Evolutionary conservation across 92 coral and sea anemone species (phyloP).

Genomic region (Galaxea fascicularis): DNA sequence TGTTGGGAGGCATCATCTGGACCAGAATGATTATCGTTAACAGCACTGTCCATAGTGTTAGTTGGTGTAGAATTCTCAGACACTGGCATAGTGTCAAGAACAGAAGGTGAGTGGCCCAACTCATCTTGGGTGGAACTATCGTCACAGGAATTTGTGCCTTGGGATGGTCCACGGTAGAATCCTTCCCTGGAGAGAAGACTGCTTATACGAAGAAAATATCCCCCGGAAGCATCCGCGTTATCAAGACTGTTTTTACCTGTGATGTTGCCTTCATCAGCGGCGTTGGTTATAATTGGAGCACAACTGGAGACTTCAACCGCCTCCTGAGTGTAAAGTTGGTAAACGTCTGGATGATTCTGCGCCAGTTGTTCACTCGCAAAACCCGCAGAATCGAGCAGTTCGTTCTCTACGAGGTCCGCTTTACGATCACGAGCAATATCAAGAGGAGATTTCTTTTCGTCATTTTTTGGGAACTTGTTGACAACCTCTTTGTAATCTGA

Average conservation of each 20-base stretch:
- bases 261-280: background rate
- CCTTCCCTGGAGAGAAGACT: slow-evolving; percentile 37
- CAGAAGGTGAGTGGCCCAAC: slow-evolving; percentile 1
- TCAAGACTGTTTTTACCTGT: background rate
- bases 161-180: slow-evolving; percentile 8
- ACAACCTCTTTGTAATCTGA: slow-evolving; percentile 53
- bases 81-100: slow-evolving; percentile 10
- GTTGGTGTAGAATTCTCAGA: slow-evolving; percentile 13
- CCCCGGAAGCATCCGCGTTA: background rate
- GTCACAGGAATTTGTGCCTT: background rate
- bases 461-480: slow-evolving; percentile 19
- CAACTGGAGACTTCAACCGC: background rate
- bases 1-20: background rate
- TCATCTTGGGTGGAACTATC: slow-evolving; percentile 21
- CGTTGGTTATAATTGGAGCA: background rate
- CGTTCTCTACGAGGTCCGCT: slow-evolving; percentile 50
- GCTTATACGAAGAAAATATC: slow-evolving; percentile 28
- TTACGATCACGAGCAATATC: slow-evolving; percentile 52
- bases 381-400: slow-evolving; percentile 12
- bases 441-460: slow-evolving; percentile 41
- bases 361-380: background rate
- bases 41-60: background rate
- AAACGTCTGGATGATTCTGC: slow-evolving; percentile 22
- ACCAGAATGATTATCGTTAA: slow-evolving; percentile 6
- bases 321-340: slow-evolving; percentile 45